Base-by-base conservation (phyloP, 2,113 vertebrate species). In the Varanus salvator region DNA sequence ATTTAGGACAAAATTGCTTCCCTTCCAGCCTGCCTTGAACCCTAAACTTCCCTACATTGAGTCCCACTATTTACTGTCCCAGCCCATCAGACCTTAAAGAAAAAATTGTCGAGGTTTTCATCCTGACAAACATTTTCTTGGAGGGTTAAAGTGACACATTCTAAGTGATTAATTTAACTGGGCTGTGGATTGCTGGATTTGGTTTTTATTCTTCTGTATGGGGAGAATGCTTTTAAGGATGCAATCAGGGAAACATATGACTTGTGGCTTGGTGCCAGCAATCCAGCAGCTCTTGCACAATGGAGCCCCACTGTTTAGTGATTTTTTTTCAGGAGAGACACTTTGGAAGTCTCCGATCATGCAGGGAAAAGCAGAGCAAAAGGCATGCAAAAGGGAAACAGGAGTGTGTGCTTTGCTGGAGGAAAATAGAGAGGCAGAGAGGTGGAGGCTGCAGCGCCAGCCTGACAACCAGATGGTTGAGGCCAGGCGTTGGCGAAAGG, bases 61-160 rank as follows among this genome's bases (percentile, higher is more conserved):
- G 14, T 6, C 60, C 38, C 17, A 60, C 44, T 95, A 95, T 94
- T 95, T 94, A 93, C 93, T 93, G 92, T 68, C 3, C 91, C 80
- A 90, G 92, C 92, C 88, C 92, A 86, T 86, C 90, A 88, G 78
- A 87, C 76, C 82, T 95, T 93, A 69, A 94, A 90, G 94, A 96
- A 93, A 90, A 91, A 94, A 95, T 95, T 88, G 88, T 74, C 92
- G 94, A 92, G 95, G 93, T n/a, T 80, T 90, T 84, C 93, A 89
- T 92, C 94, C 93, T 74, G 71, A 25, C 92, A 94, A 94, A 84
- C 93, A 89, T 90, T 93, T n/a, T 91, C 95, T 94, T 91, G 93
- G 95, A 95, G 93, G 91, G 95, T 94, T 95, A 91, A 95, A 95
- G 91, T 6, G 91, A 93, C 88, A 90, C 29, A 50, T 91, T 94